Percentiles rank a stretch among this genome's conserved stretches.
Evolutionary conservation across 2,113 vertebrate genomes (phyloP).

Genomic region (Pyrgilauda ruficollis): DNA sequence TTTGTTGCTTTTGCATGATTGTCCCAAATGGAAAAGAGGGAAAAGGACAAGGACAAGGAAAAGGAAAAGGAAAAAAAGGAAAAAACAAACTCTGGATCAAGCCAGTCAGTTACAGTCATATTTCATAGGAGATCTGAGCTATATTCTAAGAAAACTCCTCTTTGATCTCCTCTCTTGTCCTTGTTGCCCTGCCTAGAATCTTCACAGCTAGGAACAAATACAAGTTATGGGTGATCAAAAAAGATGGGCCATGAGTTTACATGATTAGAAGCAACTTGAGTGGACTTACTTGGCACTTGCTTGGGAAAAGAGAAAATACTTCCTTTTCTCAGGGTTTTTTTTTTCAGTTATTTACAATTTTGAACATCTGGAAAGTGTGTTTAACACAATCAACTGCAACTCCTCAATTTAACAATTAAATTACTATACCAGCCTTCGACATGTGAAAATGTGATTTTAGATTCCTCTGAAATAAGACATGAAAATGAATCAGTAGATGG

Average conservation of each 20-base stretch:
- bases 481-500: not conserved
- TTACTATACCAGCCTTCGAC: not conserved
- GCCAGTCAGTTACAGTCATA: not conserved
- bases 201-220: not conserved
- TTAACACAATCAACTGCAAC: not conserved
- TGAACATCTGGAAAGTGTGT: not conserved
- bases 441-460: not conserved
- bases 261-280: not conserved
- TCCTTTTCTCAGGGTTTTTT: not conserved
- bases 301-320: not conserved
- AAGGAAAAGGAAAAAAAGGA: too few species aligned
- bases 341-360: not conserved
- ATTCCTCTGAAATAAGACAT: not conserved
- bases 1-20: not conserved
- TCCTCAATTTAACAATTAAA: not conserved
- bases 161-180: not conserved
- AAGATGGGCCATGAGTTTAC: not conserved
- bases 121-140: not conserved
- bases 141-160: not conserved
- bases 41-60: not conserved
- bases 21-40: not conserved
- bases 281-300: not conserved
- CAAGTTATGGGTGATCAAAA: not conserved
- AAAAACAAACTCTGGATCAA: fast-evolving
- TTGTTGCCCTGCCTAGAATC: not conserved